Conservation (phyloP, 2,113 vertebrate species). For the Stictonetta naevosa region DNA sequence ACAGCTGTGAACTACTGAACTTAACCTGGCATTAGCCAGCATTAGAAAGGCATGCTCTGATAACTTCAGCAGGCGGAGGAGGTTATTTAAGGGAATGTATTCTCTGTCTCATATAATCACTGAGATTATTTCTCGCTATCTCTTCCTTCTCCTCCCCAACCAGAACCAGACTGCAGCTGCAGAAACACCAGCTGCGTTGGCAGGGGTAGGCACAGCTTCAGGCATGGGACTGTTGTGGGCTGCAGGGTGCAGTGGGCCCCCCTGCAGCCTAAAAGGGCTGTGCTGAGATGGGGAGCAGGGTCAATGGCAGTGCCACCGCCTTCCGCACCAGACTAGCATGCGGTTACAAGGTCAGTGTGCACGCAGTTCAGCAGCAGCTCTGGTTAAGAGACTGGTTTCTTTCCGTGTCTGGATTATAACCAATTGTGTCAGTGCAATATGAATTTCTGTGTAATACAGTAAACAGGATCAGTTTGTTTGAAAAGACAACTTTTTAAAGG, state of each 20-base stretch:
- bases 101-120: conserved; percentile 40
- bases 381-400: neutral
- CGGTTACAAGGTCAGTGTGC: neutral
- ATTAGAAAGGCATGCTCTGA: conserved; percentile 24
- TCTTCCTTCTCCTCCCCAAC: conserved; percentile 8
- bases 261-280: neutral
- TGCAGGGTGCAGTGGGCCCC: neutral
- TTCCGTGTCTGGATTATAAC: neutral
- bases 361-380: neutral
- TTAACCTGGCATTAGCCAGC: conserved; percentile 41
- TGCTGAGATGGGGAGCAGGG: neutral
- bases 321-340: neutral
- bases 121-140: conserved; percentile 44
- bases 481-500: neutral
- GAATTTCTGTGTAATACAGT: neutral
- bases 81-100: conserved; percentile 44
- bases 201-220: neutral
- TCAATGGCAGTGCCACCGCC: neutral
- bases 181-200: neutral
- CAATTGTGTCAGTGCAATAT: neutral
- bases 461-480: neutral
- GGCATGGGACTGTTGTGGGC: accelerated
- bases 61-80: conserved; percentile 13
- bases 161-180: conserved; percentile 8
- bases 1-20: conserved; percentile 21